These are phyloP conservation scores for Cataglyphis hispanica DNA, from an alignment of 1,140 invertebrate species.

Conservation along the genomic window DNA sequence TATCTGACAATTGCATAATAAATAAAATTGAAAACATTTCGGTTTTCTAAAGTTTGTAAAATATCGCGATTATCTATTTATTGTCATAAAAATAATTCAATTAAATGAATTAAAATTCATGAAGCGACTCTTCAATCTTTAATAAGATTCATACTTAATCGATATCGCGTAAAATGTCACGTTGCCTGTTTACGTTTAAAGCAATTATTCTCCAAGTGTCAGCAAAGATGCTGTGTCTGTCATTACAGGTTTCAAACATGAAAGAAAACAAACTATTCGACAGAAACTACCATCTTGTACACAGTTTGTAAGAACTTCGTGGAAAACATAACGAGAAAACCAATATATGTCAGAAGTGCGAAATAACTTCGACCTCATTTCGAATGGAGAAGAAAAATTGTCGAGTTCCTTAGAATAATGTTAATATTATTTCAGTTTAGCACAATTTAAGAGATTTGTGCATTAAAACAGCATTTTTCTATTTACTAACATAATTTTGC, in stretches of 20 bases:
- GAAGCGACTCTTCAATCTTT: neutral
- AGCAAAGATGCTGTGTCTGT: conserved; percentile 16
- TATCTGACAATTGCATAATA: conserved; percentile 16
- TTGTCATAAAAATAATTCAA: neutral
- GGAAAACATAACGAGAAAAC: conserved; percentile 51
- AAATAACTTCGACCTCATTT: conserved; percentile 54
- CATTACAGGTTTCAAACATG: conserved; percentile 38
- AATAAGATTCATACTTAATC: neutral
- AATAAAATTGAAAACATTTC: conserved; percentile 15
- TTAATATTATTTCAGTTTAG: conserved; percentile 28
- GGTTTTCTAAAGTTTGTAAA: neutral
- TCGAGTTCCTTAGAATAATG: conserved; percentile 19
- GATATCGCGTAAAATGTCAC: neutral
- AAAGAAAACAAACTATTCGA: conserved; percentile 45
- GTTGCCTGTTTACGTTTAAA: neutral
- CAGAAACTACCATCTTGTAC: conserved; percentile 47
- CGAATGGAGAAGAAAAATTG: conserved; percentile 36
- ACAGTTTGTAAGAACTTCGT: conserved; percentile 53
- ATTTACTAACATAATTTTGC: neutral
- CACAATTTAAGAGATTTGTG: conserved; percentile 15
- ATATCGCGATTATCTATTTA: neutral
- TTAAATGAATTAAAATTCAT: neutral
- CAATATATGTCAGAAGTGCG: conserved; percentile 54
- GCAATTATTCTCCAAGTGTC: neutral
- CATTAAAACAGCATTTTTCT: conserved; percentile 1